Conservation (phyloP, 2,888 invertebrate species). For the Tetheella fluctuosa region DNA sequence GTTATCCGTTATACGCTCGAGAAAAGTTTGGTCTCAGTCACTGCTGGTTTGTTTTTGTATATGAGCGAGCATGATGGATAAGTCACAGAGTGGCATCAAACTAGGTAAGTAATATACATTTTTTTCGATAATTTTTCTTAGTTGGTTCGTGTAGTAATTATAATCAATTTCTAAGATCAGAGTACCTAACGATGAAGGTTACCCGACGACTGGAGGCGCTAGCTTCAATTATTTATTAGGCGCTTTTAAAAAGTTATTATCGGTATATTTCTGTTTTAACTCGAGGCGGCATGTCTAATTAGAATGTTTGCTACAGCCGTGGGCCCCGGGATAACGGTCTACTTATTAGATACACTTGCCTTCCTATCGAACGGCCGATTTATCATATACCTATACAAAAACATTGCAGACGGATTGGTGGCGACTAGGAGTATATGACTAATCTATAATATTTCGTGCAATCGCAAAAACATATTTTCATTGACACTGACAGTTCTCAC, state of each 20-base stretch:
- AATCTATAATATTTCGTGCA: conserved; percentile 38
- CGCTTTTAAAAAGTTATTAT: conserved; percentile 36
- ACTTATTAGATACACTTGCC: conserved; percentile 57
- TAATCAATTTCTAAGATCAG: neutral
- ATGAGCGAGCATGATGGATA: neutral
- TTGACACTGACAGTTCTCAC: neutral
- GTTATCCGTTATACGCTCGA: conserved; percentile 64
- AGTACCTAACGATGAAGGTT: conserved; percentile 2
- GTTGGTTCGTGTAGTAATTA: conserved; percentile 4
- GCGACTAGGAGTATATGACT: conserved; percentile 36
- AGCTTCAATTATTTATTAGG: conserved; percentile 47
- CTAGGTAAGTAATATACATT: no score
- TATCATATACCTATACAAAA: conserved; percentile 46
- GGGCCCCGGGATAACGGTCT: conserved; percentile 67
- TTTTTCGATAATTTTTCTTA: no score
- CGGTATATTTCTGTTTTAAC: conserved; percentile 28
- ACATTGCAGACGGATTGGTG: conserved; percentile 20
- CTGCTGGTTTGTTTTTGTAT: conserved; percentile 12
- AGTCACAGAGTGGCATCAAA: neutral
- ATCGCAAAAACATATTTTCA: conserved; percentile 33
- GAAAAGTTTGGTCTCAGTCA: conserved; percentile 35
- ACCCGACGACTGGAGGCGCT: neutral
- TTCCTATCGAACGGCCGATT: conserved; percentile 56
- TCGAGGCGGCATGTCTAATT: conserved; percentile 61
- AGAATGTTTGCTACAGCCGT: conserved; percentile 59